These are phyloP conservation scores for Numenius arquata DNA, from an alignment of 2,113 vertebrate genomes.

Conservation along the genomic window DNA sequence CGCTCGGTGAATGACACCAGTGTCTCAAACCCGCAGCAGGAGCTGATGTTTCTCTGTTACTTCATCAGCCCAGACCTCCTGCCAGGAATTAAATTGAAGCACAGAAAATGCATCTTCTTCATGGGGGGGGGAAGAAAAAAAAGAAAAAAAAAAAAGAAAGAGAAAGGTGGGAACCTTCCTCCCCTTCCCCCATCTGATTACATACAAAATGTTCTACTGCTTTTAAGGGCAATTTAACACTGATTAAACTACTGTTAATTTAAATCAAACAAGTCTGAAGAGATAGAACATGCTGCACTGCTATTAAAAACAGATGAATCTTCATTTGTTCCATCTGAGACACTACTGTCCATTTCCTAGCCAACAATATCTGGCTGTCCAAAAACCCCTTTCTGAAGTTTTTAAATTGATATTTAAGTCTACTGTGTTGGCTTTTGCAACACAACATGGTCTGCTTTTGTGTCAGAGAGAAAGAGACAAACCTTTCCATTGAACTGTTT, in stretches of 20 bases:
- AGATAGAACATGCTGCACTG: not conserved
- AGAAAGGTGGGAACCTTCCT: not conserved
- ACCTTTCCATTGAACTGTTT: not conserved
- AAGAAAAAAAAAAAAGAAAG: not conserved
- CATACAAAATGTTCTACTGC: not conserved
- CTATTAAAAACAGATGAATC: slow-evolving; percentile 31
- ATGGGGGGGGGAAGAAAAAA: too few species aligned
- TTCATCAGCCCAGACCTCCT: not conserved
- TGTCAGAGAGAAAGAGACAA: not conserved
- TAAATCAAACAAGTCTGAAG: slow-evolving; percentile 37
- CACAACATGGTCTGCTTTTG: not conserved
- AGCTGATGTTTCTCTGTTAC: not conserved
- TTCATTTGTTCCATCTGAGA: not conserved
- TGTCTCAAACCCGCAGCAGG: not conserved
- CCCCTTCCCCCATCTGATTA: not conserved
- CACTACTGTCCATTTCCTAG: not conserved
- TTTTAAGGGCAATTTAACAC: slow-evolving; percentile 55
- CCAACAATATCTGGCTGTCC: not conserved
- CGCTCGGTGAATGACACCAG: fast-evolving
- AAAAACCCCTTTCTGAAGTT: not conserved
- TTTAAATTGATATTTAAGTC: not conserved
- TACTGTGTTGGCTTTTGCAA: not conserved
- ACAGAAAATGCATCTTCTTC: not conserved
- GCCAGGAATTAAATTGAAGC: not conserved
- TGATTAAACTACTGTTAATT: slow-evolving; percentile 26